These are phyloP conservation scores for Podarcis raffonei DNA, from an alignment of 2,113 vertebrate genomes.

Conservation along the genomic window DNA sequence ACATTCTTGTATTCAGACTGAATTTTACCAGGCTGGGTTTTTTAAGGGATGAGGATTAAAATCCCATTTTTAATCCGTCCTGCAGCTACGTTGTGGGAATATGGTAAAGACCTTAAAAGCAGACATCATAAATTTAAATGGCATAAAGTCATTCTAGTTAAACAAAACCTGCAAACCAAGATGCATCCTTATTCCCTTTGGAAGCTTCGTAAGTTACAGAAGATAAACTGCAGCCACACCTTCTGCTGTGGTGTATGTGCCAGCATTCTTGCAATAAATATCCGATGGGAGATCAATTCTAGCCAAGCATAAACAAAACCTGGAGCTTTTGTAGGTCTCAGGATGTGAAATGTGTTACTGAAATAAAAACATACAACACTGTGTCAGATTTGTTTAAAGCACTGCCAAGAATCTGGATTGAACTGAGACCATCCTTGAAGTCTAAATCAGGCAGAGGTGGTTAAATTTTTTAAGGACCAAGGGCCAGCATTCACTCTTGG, in stretches of 20 bases:
- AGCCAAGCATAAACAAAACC: slow-evolving; percentile 99
- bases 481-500: no score
- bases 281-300: slow-evolving; percentile 98
- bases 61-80: not conserved
- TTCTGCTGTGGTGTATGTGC: slow-evolving; percentile 99
- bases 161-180: slow-evolving; percentile 38
- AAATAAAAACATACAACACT: slow-evolving; percentile 71
- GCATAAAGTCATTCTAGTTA: slow-evolving; percentile 49
- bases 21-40: not conserved
- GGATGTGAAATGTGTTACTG: slow-evolving; percentile 99
- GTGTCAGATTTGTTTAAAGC: slow-evolving; percentile 35
- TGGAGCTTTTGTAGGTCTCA: slow-evolving; percentile 98
- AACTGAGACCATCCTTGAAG: not conserved
- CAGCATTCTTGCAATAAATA: slow-evolving; percentile 99
- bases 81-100: slow-evolving; percentile 51
- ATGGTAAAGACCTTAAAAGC: slow-evolving; percentile 50
- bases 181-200: not conserved
- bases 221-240: slow-evolving; percentile 86
- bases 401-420: slow-evolving; percentile 34
- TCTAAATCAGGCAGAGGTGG: no score
- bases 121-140: slow-evolving; percentile 35
- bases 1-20: not conserved
- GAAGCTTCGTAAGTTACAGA: slow-evolving; percentile 63
- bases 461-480: no score
- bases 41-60: not conserved